Conservation (phyloP, 2,113 vertebrate genomes). For the Pyxicephalus adspersus region DNA sequence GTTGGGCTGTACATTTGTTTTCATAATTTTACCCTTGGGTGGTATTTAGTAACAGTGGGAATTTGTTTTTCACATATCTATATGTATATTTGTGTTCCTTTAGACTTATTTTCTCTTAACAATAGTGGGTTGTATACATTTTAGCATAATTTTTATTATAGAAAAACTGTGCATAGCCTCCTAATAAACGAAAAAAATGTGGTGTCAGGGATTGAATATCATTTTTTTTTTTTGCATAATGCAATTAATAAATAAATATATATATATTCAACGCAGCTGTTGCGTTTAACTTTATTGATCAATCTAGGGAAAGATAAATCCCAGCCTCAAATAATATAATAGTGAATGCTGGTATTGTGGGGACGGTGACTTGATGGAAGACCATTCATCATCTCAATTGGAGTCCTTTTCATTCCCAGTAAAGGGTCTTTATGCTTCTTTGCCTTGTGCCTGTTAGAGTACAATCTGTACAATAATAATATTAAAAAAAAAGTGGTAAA, state of each 20-base stretch:
- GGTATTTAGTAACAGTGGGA: no score
- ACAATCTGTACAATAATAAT: background rate
- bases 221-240: slow-evolving; percentile 76
- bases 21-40: no score
- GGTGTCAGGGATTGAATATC: slow-evolving; percentile 61
- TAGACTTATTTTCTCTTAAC: no score
- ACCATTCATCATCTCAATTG: slow-evolving; percentile 73
- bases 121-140: no score
- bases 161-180: no score
- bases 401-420: slow-evolving; percentile 63
- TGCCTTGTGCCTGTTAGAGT: slow-evolving; percentile 66
- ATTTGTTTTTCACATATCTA: no score
- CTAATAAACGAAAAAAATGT: no score
- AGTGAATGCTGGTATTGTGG: slow-evolving; percentile 69
- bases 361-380: slow-evolving; percentile 68
- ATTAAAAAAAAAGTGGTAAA: no score
- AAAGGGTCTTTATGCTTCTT: slow-evolving; percentile 60
- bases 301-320: slow-evolving; percentile 80
- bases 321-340: slow-evolving; percentile 73
- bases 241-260: slow-evolving; percentile 81
- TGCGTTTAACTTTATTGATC: slow-evolving; percentile 85
- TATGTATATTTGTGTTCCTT: no score
- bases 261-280: slow-evolving; percentile 80
- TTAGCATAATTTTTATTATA: no score
- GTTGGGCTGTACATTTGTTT: no score